Conservation (phyloP, 2,888 invertebrate genomes). For the Pandemis cinnamomeana region DNA sequence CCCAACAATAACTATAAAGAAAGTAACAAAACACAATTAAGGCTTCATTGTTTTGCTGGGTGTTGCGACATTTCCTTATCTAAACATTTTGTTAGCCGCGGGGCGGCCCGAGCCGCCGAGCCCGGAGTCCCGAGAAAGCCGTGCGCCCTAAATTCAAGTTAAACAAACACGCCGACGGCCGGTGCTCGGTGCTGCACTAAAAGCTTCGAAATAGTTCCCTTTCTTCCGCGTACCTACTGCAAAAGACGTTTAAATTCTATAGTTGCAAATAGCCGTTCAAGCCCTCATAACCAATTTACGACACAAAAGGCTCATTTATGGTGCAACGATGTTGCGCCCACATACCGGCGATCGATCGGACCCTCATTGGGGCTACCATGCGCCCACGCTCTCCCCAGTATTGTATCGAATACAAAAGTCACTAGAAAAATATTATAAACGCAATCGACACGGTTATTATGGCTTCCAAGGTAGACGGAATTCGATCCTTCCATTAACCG, state of each 20-base stretch:
- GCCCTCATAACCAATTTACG: constrained; percentile 76
- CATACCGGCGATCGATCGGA: constrained; percentile 74
- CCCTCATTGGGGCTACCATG: constrained; percentile 72
- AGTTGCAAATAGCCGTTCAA: constrained; percentile 76
- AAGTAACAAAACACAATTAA: constrained; percentile 73
- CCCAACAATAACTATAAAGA: constrained; percentile 60
- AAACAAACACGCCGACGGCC: constrained; percentile 56
- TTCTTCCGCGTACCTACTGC: constrained; percentile 49
- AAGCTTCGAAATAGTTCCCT: constrained; percentile 43
- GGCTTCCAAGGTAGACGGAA: constrained; percentile 53
- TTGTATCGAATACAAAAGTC: constrained; percentile 41
- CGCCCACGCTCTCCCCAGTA: constrained; percentile 64
- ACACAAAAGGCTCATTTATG: constrained; percentile 79
- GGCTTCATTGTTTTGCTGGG: constrained; percentile 73
- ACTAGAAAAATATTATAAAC: constrained; percentile 38
- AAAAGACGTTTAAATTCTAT: constrained; percentile 60
- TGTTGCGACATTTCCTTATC: constrained; percentile 76
- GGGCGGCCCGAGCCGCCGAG: constrained; percentile 18
- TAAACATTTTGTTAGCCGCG: constrained; percentile 62
- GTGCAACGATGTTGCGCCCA: constrained; percentile 71
- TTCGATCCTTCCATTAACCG: constrained; percentile 71
- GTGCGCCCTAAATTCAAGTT: constrained; percentile 58
- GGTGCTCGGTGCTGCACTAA: constrained; percentile 38
- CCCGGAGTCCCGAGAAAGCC: constrained; percentile 55
- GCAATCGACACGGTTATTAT: constrained; percentile 26